Evolutionary conservation across 2,888 invertebrate genomes (phyloP), one percentile per base, ranked within the genome.

Genomic region (Nomada ruficornis): DNA sequence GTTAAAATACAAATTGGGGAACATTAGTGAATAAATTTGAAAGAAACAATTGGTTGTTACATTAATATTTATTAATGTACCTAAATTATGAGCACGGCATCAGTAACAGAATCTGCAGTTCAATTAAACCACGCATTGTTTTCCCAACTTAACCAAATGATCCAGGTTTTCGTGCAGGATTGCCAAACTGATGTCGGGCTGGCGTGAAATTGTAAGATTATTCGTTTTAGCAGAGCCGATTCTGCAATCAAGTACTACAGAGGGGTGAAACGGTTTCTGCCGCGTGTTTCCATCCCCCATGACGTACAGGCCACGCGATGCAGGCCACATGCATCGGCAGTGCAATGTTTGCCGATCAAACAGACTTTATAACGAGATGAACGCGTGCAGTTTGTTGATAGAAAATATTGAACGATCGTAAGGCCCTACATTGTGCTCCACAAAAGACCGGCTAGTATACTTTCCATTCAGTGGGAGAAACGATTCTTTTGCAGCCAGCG

Each of bases 361-460:
- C 89, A 91, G 88, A 89, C 89, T 88, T 90, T 86, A 88, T 91
- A 90, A 90, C 88, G 88, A 90, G 89, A 89, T 86, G 86, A 89
- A 80, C 86, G 86, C 86, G 82, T 83, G 86, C 86, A 82, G 85
- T 75, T 73, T 84, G 86, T 89, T 86, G 89, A 90, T 83, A 83
- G 82, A 84, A 89, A 90, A 90, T 90, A 90, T 90, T 87, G 86
- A 78, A 84, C 85, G 86, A 88, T 86, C 86, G 85, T 86, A 88
- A 88, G 86, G 83, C 83, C 71, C 63, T 78, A 84, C 81, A 88
- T 90, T 90, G 86, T 88, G 84, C 82, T 83, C 79, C 86, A 89
- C 83, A 86, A 89, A 88, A 88, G 86, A 52, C 71, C 71, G 84
- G 60, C 83, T 67, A 76, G 84, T 86, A 77, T 77, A 83, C 82